Evolutionary conservation across 2,888 invertebrate genomes (phyloP).

Genomic region (Margaritifera margaritifera): DNA sequence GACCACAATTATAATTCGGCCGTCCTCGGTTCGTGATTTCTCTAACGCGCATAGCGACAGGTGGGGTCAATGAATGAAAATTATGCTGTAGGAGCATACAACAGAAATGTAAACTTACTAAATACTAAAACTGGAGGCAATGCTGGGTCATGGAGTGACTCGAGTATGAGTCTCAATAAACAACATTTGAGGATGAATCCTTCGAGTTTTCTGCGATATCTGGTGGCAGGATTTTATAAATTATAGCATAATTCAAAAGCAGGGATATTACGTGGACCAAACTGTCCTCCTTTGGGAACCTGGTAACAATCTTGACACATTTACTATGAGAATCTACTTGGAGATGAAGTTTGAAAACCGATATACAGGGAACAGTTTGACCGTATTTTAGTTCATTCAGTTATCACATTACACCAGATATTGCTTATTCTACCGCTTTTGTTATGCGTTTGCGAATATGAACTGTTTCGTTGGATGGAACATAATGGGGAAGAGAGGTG

Average conservation of each 20-base stretch:
- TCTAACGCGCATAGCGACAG: too few species aligned
- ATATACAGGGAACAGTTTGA: slow-evolving; percentile 66
- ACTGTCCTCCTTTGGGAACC: slow-evolving; percentile 64
- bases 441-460: slow-evolving; percentile 71
- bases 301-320: slow-evolving; percentile 49
- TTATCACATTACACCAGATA: slow-evolving; percentile 66
- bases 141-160: too few species aligned
- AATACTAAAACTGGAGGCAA: too few species aligned
- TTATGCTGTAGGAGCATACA: too few species aligned
- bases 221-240: slow-evolving; percentile 64
- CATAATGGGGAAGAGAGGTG: slow-evolving; percentile 73
- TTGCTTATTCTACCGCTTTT: slow-evolving; percentile 71
- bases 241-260: slow-evolving; percentile 69
- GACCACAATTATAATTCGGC: too few species aligned
- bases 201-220: slow-evolving; percentile 51
- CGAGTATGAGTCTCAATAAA: slow-evolving; percentile 37
- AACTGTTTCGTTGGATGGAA: slow-evolving; percentile 72
- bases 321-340: slow-evolving; percentile 63
- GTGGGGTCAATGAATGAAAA: too few species aligned
- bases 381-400: slow-evolving; percentile 67
- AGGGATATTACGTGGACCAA: slow-evolving; percentile 77
- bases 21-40: too few species aligned
- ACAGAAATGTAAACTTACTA: too few species aligned
- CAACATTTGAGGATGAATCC: slow-evolving; percentile 57
- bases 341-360: slow-evolving; percentile 69